Evolutionary conservation across 2,113 vertebrate genomes (phyloP).

Genomic region (Sitta europaea): DNA sequence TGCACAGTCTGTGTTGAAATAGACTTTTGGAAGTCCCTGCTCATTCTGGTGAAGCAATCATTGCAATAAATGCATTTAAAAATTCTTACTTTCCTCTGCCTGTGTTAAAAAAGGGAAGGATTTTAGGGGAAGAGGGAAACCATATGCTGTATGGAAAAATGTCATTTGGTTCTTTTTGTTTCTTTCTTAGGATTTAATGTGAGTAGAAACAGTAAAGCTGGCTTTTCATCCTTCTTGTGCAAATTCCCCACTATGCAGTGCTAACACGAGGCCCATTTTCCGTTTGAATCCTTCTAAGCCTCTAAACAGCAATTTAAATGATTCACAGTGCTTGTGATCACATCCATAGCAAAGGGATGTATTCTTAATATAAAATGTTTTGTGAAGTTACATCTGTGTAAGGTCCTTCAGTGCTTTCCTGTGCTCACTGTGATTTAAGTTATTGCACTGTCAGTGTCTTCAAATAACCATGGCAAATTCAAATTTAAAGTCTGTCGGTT

Average conservation of each 20-base stretch:
- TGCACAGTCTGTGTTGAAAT: background rate
- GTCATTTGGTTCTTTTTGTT: background rate
- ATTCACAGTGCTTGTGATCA: background rate
- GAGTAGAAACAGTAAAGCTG: background rate
- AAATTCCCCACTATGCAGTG: background rate
- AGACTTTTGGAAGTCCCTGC: background rate
- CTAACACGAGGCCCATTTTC: background rate
- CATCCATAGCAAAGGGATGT: background rate
- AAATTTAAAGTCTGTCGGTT: slow-evolving; percentile 17
- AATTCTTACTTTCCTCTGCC: background rate
- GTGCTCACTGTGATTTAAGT: slow-evolving; percentile 1
- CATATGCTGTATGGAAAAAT: background rate
- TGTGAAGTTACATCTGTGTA: background rate
- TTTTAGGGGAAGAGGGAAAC: background rate
- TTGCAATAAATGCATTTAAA: background rate
- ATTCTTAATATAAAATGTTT: background rate
- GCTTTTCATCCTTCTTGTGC: background rate
- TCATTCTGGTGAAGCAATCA: background rate
- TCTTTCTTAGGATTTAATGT: background rate
- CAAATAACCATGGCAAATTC: slow-evolving; percentile 7
- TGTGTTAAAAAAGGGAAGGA: background rate
- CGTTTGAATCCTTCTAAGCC: background rate
- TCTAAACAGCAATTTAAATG: background rate
- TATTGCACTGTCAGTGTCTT: background rate
- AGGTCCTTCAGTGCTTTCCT: background rate